Evolutionary conservation across 1,140 invertebrate genomes (phyloP).

Genomic region (Brachionus plicatilis): DNA sequence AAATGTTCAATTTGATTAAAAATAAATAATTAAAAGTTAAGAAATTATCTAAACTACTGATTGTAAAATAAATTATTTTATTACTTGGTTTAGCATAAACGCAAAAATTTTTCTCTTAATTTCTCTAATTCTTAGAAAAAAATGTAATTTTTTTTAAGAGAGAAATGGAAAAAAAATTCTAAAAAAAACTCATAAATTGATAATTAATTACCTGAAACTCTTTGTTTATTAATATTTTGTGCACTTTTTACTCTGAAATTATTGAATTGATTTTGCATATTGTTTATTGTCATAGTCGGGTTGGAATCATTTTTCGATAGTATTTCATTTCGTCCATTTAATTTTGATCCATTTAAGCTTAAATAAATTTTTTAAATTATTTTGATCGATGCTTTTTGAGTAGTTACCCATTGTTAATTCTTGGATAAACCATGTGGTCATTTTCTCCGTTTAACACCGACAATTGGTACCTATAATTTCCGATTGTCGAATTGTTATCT

Average conservation of each 20-base stretch:
- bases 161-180: not conserved
- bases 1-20: not conserved
- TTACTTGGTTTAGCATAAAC: not conserved
- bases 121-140: not conserved
- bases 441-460: not conserved
- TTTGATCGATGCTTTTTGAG: not conserved
- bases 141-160: not conserved
- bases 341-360: not conserved
- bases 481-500: not conserved
- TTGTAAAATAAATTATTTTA: not conserved
- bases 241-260: constrained; percentile 29
- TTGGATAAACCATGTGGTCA: not conserved
- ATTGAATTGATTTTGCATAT: constrained; percentile 31
- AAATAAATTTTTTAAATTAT: not conserved
- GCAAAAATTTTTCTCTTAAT: not conserved
- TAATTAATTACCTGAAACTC: not conserved
- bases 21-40: not conserved
- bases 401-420: constrained; percentile 1
- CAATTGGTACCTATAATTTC: constrained; percentile 34
- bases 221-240: constrained; percentile 25
- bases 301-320: not conserved
- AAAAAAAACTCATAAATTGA: not conserved
- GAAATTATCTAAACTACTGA: not conserved
- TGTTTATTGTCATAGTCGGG: not conserved
- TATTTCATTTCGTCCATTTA: not conserved